Evolutionary conservation across 2,888 invertebrate genomes (phyloP).

Genomic region (Hydropsyche betteni): DNA sequence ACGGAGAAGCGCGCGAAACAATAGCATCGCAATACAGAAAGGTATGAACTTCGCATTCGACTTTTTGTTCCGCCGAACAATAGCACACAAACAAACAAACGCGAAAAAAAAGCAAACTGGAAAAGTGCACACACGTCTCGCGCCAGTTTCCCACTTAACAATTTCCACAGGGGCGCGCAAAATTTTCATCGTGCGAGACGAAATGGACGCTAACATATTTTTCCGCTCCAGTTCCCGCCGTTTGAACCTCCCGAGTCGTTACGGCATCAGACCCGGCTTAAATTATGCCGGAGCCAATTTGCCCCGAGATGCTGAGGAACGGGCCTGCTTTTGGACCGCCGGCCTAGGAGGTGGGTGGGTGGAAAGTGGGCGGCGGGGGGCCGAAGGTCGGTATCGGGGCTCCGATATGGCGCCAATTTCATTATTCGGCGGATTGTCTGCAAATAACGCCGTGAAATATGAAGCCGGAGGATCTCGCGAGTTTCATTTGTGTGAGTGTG

Average conservation of each 20-base stretch:
- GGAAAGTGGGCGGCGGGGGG: background rate
- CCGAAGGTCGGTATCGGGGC: background rate
- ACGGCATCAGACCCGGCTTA: constrained; percentile 24
- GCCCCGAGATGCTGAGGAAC: constrained; percentile 12
- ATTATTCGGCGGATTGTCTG: constrained; percentile 30
- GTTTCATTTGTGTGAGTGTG: too few relatives aligned
- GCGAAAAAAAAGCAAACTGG: background rate
- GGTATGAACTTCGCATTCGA: constrained; percentile 13
- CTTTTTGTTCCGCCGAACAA: background rate
- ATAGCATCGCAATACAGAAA: background rate
- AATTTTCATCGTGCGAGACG: constrained; percentile 24
- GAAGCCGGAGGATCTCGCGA: too few relatives aligned
- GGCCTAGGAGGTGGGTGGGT: background rate
- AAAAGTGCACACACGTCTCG: background rate
- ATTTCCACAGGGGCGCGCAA: constrained; percentile 8
- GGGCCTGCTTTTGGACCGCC: too few relatives aligned
- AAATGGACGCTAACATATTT: constrained; percentile 25
- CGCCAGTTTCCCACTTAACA: constrained; percentile 26
- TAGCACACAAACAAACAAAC: too few relatives aligned
- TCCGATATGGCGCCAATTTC: constrained; percentile 30
- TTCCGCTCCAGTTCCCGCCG: constrained; percentile 28
- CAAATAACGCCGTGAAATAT: constrained; percentile 30
- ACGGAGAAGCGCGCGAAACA: background rate
- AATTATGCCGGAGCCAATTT: constrained; percentile 31
- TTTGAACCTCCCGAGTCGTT: constrained; percentile 6